Percentiles rank a stretch among this genome's conserved stretches.
These are phyloP conservation scores for Leptobrachium ailaonicum DNA, from an alignment of 2,113 vertebrate genomes.

Conservation along the genomic window DNA sequence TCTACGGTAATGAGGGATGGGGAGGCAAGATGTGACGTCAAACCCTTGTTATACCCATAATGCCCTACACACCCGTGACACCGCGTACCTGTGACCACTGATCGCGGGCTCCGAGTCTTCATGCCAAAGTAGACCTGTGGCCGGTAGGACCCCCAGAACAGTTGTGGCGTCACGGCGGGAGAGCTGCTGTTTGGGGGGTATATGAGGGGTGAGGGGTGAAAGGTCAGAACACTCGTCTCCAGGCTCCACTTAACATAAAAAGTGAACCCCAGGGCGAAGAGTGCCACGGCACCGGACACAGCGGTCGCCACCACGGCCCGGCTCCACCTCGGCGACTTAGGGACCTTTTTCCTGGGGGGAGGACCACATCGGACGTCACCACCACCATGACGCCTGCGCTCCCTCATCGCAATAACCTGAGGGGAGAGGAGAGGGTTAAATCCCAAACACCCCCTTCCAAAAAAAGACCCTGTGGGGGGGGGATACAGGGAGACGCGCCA, in stretches of 20 bases:
- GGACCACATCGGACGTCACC: neutral
- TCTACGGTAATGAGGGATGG: neutral
- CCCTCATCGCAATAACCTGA: neutral
- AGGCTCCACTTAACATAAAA: conserved; percentile 72
- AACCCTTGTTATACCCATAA: too few species aligned
- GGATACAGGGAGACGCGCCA: neutral
- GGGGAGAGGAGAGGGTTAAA: neutral
- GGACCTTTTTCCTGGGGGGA: neutral
- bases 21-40: too few species aligned
- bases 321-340: neutral
- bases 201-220: conserved; percentile 73
- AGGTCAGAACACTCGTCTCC: conserved; percentile 71
- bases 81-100: conserved; percentile 79
- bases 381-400: conserved; percentile 26
- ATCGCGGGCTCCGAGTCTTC: conserved; percentile 86
- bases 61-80: neutral
- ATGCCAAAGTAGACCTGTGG: conserved; percentile 94
- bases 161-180: conserved; percentile 54
- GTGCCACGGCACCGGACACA: neutral
- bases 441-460: too few species aligned
- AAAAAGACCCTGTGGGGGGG: too few species aligned
- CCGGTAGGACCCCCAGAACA: conserved; percentile 91
- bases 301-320: neutral
- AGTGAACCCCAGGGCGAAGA: conserved; percentile 60
- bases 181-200: conserved; percentile 72